Evolutionary conservation across 1,140 invertebrate genomes (phyloP).

Genomic region (Anastrepha ludens): DNA sequence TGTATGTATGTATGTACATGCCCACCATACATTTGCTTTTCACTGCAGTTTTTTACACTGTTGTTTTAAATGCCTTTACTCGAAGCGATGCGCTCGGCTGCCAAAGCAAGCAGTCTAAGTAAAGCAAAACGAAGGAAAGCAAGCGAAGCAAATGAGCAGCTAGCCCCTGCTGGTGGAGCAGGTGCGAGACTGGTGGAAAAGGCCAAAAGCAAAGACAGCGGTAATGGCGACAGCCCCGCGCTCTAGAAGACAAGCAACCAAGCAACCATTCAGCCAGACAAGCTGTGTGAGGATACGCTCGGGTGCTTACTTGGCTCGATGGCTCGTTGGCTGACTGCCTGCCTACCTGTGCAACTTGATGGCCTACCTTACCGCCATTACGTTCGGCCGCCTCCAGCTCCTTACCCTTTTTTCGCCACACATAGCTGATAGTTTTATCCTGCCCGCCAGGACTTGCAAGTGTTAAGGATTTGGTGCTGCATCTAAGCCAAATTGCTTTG

Average conservation of each 20-base stretch:
- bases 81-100: constrained; percentile 15
- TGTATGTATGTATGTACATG: too few species aligned
- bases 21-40: too few species aligned
- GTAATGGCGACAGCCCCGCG: neutral
- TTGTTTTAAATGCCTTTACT: neutral
- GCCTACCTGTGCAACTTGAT: neutral
- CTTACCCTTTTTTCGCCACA: neutral
- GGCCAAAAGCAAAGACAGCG: neutral
- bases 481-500: constrained; percentile 70
- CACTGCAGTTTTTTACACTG: too few species aligned
- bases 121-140: neutral
- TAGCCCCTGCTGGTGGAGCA: neutral
- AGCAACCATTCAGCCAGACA: neutral
- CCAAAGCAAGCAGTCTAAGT: neutral
- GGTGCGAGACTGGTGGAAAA: neutral
- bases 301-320: neutral
- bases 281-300: neutral
- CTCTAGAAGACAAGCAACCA: neutral
- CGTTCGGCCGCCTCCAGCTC: neutral
- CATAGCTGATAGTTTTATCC: constrained; percentile 10
- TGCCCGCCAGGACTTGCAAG: constrained; percentile 61
- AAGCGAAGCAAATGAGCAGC: constrained; percentile 18
- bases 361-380: neutral
- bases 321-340: neutral
- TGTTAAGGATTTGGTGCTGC: constrained; percentile 67